phyloP scores from a whole-genome alignment of 2,113 vertebrate species.

The Candoia aspera region DNA sequence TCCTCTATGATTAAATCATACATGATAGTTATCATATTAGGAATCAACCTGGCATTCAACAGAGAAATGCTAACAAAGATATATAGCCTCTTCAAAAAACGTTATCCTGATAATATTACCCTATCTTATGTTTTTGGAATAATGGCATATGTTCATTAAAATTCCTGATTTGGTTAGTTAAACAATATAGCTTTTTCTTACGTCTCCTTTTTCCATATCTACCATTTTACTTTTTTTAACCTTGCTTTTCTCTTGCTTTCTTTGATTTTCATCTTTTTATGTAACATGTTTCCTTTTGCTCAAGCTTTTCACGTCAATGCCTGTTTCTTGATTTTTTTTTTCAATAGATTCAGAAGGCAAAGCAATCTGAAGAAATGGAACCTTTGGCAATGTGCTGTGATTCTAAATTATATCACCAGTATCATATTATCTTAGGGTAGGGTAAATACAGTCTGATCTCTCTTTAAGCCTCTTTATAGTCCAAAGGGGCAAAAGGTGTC shows the following conservation, averaged over 20 bases:
- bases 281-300: neutral
- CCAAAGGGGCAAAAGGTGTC: neutral
- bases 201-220: neutral
- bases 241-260: neutral
- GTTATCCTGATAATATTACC: neutral
- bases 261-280: conserved; percentile 1
- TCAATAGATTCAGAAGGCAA: neutral
- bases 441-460: neutral
- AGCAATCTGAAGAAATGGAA: neutral
- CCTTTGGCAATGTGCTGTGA: neutral
- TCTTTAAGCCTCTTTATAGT: neutral
- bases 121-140: conserved; percentile 22
- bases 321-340: conserved; percentile 21
- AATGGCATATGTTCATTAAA: neutral
- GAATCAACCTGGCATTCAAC: neutral
- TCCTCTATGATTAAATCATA: neutral
- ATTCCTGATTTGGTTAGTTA: neutral
- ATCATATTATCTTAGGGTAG: neutral
- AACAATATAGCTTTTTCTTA: neutral
- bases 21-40: neutral
- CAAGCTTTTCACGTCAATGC: neutral
- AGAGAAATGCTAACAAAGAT: neutral
- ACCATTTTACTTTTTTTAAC: neutral
- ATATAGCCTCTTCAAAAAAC: neutral
- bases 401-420: neutral